phyloP scores from a whole-genome alignment of 23 tunicate species.

The Oikopleura albicans region DNA sequence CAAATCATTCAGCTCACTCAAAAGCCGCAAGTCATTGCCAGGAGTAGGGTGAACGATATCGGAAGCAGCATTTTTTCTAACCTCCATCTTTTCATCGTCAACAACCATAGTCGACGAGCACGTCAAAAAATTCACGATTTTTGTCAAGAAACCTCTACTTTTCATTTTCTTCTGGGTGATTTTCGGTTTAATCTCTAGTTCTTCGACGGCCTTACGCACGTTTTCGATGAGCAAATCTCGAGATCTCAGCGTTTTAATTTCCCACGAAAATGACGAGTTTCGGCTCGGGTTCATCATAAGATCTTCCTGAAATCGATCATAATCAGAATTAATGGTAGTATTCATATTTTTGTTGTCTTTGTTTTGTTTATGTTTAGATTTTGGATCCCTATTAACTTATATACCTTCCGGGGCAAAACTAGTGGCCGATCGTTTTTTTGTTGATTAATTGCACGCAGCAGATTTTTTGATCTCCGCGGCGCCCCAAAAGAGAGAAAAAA shows the following conservation, averaged over 20 bases:
- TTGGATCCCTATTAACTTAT: too few species aligned
- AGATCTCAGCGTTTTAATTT: neutral
- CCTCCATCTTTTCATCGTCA: neutral
- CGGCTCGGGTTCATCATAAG: neutral
- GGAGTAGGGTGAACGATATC: too few species aligned
- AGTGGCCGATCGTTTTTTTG: too few species aligned
- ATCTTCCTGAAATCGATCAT: neutral
- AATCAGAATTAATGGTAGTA: too few species aligned
- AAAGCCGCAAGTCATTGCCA: neutral
- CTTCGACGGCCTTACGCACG: neutral
- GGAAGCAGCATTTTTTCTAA: neutral
- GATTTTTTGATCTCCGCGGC: too few species aligned
- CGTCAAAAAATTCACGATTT: neutral
- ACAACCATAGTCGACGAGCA: neutral
- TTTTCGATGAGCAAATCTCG: neutral
- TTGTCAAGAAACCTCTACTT: neutral
- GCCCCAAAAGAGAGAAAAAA: too few species aligned
- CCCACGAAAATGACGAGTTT: neutral
- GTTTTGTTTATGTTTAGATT: too few species aligned
- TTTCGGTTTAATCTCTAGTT: neutral
- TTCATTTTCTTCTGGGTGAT: neutral
- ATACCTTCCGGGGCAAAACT: too few species aligned
- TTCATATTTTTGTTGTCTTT: too few species aligned
- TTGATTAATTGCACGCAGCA: too few species aligned
- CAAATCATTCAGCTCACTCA: neutral